Percentiles rank a stretch among this genome's conserved stretches.
Conservation (phyloP, 2,113 vertebrate species). For the Psittacus erithacus region DNA sequence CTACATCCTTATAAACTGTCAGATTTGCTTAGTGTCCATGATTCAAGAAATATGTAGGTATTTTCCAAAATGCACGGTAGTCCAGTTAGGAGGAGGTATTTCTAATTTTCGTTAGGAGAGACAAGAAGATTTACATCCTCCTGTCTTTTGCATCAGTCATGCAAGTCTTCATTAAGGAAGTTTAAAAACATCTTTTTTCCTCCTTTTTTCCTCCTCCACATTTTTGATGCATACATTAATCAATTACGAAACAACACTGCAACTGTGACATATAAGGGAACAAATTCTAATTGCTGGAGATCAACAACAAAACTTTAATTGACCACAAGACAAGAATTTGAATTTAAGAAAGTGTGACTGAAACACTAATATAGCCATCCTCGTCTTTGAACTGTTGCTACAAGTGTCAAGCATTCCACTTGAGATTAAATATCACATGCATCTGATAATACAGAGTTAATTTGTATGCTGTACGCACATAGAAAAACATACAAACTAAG, state of each 20-base stretch:
- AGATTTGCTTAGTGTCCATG: not conserved
- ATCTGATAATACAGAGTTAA: not conserved
- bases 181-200: not conserved
- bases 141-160: not conserved
- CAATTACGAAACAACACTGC: not conserved
- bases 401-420: not conserved
- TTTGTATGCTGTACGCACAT: not conserved
- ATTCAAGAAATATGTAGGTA: not conserved
- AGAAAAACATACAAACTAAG: not conserved
- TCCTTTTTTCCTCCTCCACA: fast-evolving
- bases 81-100: not conserved
- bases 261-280: not conserved
- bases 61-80: not conserved
- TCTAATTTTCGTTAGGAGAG: not conserved
- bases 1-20: not conserved
- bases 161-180: not conserved
- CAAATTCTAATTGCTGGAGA: not conserved
- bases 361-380: not conserved
- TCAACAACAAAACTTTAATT: not conserved
- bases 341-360: not conserved
- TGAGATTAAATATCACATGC: not conserved
- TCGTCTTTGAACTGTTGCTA: not conserved
- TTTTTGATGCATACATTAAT: not conserved
- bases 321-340: not conserved
- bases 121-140: not conserved